A percentile compares a stretch with the other conserved stretches of the same genome.
These are phyloP conservation scores for Falco peregrinus DNA, from an alignment of 2,797 vertebrate genomes.

Conservation along the genomic window DNA sequence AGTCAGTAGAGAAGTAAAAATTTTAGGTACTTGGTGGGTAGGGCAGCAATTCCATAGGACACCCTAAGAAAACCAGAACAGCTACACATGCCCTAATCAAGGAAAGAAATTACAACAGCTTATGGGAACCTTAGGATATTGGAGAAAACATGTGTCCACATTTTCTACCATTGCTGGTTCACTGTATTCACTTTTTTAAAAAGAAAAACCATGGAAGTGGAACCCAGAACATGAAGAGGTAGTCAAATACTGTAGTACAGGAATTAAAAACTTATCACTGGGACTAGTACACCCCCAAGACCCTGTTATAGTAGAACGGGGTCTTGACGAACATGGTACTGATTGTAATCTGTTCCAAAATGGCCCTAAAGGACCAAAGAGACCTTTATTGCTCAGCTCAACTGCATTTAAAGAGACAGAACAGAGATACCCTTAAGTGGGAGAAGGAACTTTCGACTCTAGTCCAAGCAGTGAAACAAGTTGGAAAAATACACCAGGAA, in stretches of 20 bases:
- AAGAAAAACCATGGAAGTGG: not conserved
- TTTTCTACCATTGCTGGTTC: too few species aligned
- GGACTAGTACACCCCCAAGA: not conserved
- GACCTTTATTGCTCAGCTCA: not conserved
- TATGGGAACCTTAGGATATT: not conserved
- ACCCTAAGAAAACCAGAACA: not conserved
- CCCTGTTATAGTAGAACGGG: not conserved
- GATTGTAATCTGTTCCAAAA: not conserved
- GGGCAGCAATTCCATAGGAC: too few species aligned
- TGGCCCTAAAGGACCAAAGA: not conserved
- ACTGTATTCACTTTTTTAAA: not conserved
- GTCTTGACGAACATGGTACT: not conserved
- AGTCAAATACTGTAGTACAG: not conserved
- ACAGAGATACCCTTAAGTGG: not conserved
- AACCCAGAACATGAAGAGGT: not conserved
- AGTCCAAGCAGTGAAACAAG: not conserved
- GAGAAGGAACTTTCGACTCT: too few species aligned
- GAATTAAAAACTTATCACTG: not conserved
- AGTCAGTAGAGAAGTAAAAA: not conserved
- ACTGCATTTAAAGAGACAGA: not conserved
- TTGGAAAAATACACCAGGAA: not conserved
- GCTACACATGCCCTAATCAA: not conserved
- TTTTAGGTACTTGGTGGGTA: not conserved
- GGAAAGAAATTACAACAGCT: not conserved
- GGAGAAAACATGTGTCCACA: not conserved